phyloP scores from a whole-genome alignment of 1,140 invertebrate species.

The Cyclargus thomasi region DNA sequence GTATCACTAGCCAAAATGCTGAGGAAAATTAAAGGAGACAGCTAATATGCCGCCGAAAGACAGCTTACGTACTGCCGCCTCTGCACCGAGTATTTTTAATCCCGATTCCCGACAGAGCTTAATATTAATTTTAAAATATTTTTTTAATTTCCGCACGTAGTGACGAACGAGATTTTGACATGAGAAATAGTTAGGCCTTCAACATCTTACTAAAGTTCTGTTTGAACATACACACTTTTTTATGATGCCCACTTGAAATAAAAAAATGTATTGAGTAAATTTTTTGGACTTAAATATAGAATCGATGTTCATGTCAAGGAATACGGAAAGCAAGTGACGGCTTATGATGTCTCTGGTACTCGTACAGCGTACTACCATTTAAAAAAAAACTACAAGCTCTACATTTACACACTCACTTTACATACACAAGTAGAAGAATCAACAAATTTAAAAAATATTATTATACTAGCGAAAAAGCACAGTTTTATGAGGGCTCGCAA shows the following conservation, averaged over 20 bases:
- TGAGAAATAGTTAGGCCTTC: not conserved
- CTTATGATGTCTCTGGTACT: too few species aligned
- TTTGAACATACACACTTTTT: not conserved
- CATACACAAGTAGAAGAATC: too few species aligned
- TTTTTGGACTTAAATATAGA: not conserved
- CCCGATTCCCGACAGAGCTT: conserved; percentile 2
- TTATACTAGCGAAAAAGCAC: too few species aligned
- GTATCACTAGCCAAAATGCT: not conserved
- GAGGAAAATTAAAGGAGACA: conserved; percentile 22
- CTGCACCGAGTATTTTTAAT: conserved; percentile 12
- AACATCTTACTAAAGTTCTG: not conserved
- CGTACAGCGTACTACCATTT: too few species aligned
- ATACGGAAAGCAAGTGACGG: too few species aligned
- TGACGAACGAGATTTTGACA: conserved; percentile 1
- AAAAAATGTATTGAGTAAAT: not conserved
- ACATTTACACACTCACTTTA: too few species aligned
- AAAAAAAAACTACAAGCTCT: too few species aligned
- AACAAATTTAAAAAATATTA: too few species aligned
- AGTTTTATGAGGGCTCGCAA: too few species aligned
- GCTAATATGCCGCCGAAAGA: conserved; percentile 16
- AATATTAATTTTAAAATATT: conserved; percentile 13
- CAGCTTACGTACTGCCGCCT: conserved; percentile 23
- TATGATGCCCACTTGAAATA: not conserved
- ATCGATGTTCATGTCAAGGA: too few species aligned
- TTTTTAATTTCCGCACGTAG: conserved; percentile 1